Conservation (phyloP, 2,797 vertebrate species). For the Tolypeutes matacus region DNA sequence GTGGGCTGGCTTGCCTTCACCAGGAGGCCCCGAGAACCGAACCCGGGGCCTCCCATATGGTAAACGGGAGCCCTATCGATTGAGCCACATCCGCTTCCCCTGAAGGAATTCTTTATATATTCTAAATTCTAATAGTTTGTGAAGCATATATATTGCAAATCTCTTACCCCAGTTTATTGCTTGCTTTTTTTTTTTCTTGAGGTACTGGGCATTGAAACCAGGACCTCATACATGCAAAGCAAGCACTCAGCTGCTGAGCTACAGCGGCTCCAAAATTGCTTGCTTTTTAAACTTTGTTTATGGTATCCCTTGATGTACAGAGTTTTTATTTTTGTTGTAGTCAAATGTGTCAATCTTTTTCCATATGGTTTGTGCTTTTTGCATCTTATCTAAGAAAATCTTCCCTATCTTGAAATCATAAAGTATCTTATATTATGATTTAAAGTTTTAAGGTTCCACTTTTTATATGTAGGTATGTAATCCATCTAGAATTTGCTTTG, state of each 20-base stretch:
- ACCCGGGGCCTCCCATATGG: too few species aligned
- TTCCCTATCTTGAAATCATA: constrained; percentile 3
- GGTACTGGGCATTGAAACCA: too few species aligned
- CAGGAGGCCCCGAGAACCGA: too few species aligned
- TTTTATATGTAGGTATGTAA: background rate
- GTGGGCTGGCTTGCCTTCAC: too few species aligned
- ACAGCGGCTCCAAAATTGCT: background rate
- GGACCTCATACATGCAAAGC: too few species aligned
- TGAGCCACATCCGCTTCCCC: too few species aligned
- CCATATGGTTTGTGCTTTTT: background rate
- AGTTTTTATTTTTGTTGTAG: background rate
- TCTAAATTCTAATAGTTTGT: background rate
- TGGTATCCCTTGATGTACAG: background rate
- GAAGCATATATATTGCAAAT: background rate
- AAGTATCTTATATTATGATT: constrained; percentile 6
- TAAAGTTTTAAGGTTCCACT: background rate
- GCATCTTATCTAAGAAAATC: constrained; percentile 15
- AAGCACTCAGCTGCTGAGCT: too few species aligned
- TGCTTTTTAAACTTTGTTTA: background rate
- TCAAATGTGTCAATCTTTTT: background rate
- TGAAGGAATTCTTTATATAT: constrained; percentile 41
- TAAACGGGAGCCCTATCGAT: too few species aligned
- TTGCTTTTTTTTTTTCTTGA: background rate
- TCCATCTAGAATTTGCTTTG: constrained; percentile 46
- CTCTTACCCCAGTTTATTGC: background rate